Percentiles rank a stretch among this genome's conserved stretches.
Evolutionary conservation across 2,888 invertebrate genomes (phyloP).

Genomic region (Amaurobius ferox): DNA sequence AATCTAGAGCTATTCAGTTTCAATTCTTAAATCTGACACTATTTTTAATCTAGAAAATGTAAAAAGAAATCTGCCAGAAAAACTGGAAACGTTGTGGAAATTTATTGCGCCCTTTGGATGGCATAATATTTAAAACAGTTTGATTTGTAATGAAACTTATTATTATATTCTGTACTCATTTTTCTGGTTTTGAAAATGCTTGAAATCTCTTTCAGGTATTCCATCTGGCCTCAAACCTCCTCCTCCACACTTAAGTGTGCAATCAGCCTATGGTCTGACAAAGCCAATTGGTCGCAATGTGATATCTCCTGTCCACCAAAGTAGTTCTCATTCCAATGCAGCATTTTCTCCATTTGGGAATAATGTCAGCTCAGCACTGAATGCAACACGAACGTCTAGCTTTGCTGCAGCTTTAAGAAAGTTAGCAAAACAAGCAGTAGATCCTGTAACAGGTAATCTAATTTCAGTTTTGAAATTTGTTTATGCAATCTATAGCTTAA

Average conservation of each 20-base stretch:
- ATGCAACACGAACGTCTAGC: constrained; percentile 80
- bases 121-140: too few species aligned
- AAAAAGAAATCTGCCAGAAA: too few species aligned
- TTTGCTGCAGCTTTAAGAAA: constrained; percentile 94
- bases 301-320: constrained; percentile 78
- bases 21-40: too few species aligned
- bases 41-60: too few species aligned
- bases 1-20: too few species aligned
- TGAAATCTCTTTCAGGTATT: constrained; percentile 74
- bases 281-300: constrained; percentile 76
- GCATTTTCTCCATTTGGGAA: constrained; percentile 76
- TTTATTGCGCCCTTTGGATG: too few species aligned
- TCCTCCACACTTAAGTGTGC: constrained; percentile 76
- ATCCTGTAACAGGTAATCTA: constrained; percentile 74
- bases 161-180: too few species aligned
- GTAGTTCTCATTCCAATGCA: constrained; percentile 66
- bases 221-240: constrained; percentile 76
- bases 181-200: too few species aligned
- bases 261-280: constrained; percentile 73
- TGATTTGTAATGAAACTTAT: too few species aligned
- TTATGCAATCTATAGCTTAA: background rate
- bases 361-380: constrained; percentile 76
- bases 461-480: background rate
- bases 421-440: constrained; percentile 91
- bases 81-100: too few species aligned